These are phyloP conservation scores for Epiblema foenella DNA, from an alignment of 2,888 invertebrate genomes.

Conservation along the genomic window DNA sequence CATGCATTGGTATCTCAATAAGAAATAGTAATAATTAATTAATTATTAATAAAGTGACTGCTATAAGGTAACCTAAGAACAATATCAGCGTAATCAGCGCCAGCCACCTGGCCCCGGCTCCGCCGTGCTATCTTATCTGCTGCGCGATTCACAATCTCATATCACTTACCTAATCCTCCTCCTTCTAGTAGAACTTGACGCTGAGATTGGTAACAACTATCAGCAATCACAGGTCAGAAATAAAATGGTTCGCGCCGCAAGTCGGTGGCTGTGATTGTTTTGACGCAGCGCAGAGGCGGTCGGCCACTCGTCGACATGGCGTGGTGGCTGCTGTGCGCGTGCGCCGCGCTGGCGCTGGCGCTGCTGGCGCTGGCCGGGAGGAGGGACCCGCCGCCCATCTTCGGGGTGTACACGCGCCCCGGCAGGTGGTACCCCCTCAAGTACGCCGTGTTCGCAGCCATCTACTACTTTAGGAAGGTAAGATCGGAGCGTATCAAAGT, in stretches of 20 bases:
- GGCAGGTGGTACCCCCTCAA: conserved; percentile 88
- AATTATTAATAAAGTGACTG: no score
- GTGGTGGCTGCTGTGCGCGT: conserved; percentile 39
- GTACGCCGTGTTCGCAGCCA: conserved; percentile 80
- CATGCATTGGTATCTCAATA: no score
- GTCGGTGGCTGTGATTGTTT: not conserved
- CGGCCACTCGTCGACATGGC: not conserved
- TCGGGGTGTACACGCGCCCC: conserved; percentile 85
- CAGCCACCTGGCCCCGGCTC: not conserved
- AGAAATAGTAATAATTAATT: no score
- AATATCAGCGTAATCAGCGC: not conserved
- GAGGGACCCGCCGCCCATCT: conserved; percentile 79
- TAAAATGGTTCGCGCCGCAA: not conserved
- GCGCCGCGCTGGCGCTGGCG: conserved; percentile 56
- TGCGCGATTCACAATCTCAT: not conserved
- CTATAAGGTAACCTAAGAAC: no score
- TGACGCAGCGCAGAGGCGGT: no score
- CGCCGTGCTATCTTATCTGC: not conserved
- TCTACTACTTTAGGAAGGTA: conserved; percentile 84
- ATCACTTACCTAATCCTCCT: not conserved
- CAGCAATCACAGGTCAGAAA: not conserved
- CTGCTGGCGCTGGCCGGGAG: conserved; percentile 54
- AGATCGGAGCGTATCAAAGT: no score
- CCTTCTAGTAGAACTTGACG: not conserved
- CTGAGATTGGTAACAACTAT: not conserved